Evolutionary conservation across 2,888 invertebrate species (phyloP).

Genomic region (Onthophagus sagittarius): DNA sequence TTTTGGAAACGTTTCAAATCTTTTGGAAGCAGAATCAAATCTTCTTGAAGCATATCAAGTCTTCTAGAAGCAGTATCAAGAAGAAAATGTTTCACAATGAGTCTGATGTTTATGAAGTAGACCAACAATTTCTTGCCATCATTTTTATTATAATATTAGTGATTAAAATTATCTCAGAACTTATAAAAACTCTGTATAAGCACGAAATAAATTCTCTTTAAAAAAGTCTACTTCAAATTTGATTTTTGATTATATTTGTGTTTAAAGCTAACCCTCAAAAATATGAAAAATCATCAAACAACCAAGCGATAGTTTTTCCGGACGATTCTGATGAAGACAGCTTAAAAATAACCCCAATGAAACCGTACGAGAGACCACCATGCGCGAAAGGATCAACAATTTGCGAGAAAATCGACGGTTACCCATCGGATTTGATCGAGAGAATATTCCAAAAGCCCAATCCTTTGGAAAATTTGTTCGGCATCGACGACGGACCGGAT

Average conservation of each 20-base stretch:
- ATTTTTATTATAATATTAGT: too few relatives aligned
- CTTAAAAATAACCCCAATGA: constrained; percentile 20
- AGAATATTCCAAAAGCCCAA: constrained; percentile 36
- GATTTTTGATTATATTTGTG: not conserved
- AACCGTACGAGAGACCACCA: constrained; percentile 31
- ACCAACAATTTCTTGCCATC: too few relatives aligned
- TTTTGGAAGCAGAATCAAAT: too few relatives aligned
- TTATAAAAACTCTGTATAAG: too few relatives aligned
- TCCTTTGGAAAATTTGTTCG: constrained; percentile 31
- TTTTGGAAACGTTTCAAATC: too few relatives aligned
- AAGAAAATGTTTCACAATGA: too few relatives aligned
- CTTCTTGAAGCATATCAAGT: too few relatives aligned
- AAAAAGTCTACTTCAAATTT: not conserved
- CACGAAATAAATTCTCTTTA: too few relatives aligned
- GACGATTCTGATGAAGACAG: constrained; percentile 29
- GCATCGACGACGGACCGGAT: constrained; percentile 33
- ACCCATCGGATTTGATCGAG: constrained; percentile 46
- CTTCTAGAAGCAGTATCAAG: too few relatives aligned
- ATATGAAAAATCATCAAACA: not conserved
- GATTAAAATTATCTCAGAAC: too few relatives aligned
- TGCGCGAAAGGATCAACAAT: constrained; percentile 43
- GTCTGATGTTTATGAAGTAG: too few relatives aligned
- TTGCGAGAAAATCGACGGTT: constrained; percentile 49
- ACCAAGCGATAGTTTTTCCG: constrained; percentile 36
- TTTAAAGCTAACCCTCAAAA: not conserved